Base-by-base conservation (phyloP, 2,888 invertebrate genomes). In the Crioceris asparagi region DNA sequence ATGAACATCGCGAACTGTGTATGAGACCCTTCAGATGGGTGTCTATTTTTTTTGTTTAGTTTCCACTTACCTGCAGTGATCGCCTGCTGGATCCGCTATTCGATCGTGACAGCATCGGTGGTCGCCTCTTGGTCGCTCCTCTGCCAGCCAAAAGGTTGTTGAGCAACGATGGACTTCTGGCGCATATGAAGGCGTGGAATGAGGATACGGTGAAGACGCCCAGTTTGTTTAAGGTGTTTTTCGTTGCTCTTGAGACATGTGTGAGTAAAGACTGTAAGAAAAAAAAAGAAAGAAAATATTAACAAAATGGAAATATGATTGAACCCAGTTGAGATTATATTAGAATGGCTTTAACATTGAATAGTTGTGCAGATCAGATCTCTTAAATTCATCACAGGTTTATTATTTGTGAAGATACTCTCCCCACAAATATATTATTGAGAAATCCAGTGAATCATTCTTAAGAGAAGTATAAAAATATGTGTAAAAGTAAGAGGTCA, bases 181-280 rank as follows among this genome's bases (percentile, higher is more conserved):
- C 93, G 66, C 93, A 93, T 54, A 96, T 93, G 66, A 93, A 91
- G 50, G 94, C 96, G 67, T 96, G 94, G 72, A 96, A 92, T 49
- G 93, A 93, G 39, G 93, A 94, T 52, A 96, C 94, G 36, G 93
- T 94, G 74, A 94, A 94, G 55, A 94, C 92, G 43, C 94, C 94
- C 58, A 96, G 72, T 63, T 92, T 87, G 71, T 93, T 92, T 57
- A 96, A 70, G 32, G 88, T 91, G 58, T 84, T 83, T 72, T 96
- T 96, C 50, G 94, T 93, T 54, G 87, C 83, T 53, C 92, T 83
- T 17, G 93, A 93, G 43, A 93, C 93, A 70, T 92, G 91, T 39
- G 92, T 90, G 57, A 96, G 74, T 56, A 96, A 72, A 50, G 91
- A 92, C 94, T 94, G 80, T 3, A 72, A 74, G 50, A 60, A 60